phyloP scores from a whole-genome alignment of 2,888 invertebrate genomes.

The Chymomyza caudatula region DNA sequence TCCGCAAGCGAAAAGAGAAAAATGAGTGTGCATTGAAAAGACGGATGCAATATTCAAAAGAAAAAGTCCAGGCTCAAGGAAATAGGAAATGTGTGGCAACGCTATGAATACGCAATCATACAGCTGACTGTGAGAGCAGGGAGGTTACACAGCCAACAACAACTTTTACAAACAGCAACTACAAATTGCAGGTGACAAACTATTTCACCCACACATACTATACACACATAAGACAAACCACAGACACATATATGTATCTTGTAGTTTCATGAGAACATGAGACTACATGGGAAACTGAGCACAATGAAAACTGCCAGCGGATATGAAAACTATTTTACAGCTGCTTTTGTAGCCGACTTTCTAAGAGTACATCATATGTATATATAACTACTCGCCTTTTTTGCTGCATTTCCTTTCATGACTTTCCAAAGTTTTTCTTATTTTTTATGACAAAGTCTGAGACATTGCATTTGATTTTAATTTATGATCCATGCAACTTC shows the following conservation, averaged over 20 bases:
- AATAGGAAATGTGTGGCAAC: conserved; percentile 46
- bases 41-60: conserved; percentile 16
- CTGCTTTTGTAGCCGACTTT: conserved; percentile 46
- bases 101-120: conserved; percentile 67
- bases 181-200: conserved; percentile 52
- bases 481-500: conserved; percentile 48
- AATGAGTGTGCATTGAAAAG: conserved; percentile 44
- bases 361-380: neutral
- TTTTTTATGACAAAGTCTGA: neutral
- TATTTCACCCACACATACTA: too few species aligned
- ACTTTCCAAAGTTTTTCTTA: conserved; percentile 6
- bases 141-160: conserved; percentile 12
- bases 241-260: neutral
- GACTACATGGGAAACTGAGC: conserved; percentile 17
- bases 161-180: neutral
- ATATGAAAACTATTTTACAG: conserved; percentile 71
- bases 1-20: conserved; percentile 61
- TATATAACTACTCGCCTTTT: conserved; percentile 15
- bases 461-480: conserved; percentile 40
- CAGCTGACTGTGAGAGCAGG: conserved; percentile 27
- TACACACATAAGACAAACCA: neutral
- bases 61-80: neutral
- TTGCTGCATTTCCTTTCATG: neutral
- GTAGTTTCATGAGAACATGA: neutral
- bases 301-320: conserved; percentile 65